A percentile compares a stretch with the other conserved stretches of the same genome.
Evolutionary conservation across 2,797 vertebrate species (phyloP).

Genomic region (Calcarius lapponicus): DNA sequence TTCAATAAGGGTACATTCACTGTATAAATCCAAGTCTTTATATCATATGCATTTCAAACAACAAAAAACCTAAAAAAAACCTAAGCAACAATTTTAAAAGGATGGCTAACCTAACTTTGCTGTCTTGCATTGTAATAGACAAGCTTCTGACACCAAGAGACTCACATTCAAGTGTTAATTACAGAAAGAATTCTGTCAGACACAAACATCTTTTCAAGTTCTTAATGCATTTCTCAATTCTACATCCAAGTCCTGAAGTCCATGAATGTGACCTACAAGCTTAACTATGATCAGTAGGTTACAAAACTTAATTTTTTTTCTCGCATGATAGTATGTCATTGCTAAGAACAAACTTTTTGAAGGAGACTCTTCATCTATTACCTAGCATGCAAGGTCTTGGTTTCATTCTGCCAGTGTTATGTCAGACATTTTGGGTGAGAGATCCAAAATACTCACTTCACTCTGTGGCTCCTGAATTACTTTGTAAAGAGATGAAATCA

Average conservation of each 20-base stretch:
- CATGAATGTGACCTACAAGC: neutral
- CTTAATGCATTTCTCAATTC: neutral
- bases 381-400: neutral
- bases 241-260: neutral
- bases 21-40: neutral
- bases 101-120: neutral
- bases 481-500: conserved; percentile 95
- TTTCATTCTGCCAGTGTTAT: neutral
- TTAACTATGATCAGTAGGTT: neutral
- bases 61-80: neutral
- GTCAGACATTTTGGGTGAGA: neutral
- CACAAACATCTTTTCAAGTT: neutral
- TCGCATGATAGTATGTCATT: neutral
- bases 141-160: neutral
- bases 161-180: neutral
- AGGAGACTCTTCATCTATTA: neutral
- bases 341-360: neutral
- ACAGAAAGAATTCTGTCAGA: neutral
- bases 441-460: conserved; percentile 81
- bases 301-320: neutral
- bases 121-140: neutral
- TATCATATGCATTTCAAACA: neutral
- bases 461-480: conserved; percentile 96
- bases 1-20: neutral
- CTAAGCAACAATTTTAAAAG: neutral